Percentiles rank a stretch among this genome's conserved stretches.
phyloP scores from a whole-genome alignment of 1,140 invertebrate species.

The Matsumurasca onukii region DNA sequence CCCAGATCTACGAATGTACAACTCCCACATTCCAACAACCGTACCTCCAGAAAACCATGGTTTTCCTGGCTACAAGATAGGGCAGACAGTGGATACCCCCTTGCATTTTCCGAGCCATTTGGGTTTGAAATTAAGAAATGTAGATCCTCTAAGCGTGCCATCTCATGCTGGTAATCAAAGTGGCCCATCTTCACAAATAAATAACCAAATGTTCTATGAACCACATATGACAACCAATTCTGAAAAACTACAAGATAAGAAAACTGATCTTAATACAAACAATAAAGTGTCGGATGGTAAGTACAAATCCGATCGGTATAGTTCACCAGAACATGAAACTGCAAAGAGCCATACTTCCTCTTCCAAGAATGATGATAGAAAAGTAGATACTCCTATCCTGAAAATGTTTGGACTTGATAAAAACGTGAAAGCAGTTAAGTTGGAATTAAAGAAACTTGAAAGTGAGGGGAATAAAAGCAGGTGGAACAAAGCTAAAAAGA shows the following conservation, averaged over 20 bases:
- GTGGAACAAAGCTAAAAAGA: no score
- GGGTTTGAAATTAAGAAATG: no score
- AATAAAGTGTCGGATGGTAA: not conserved
- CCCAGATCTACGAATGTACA: not conserved
- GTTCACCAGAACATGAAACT: not conserved
- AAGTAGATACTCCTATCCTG: not conserved
- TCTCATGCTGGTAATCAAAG: not conserved
- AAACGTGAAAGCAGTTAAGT: no score
- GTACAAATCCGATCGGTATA: not conserved
- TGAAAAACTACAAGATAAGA: not conserved
- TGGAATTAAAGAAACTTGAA: no score
- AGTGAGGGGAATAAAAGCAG: no score
- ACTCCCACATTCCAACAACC: not conserved
- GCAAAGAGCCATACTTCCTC: no score
- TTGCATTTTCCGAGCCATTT: not conserved
- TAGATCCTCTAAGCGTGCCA: not conserved
- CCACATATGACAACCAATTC: not conserved
- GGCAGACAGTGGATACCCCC: not conserved
- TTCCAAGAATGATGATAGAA: not conserved
- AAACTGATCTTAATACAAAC: not conserved
- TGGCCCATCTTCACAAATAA: not conserved
- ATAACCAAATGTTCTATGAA: not conserved
- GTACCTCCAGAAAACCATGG: not conserved
- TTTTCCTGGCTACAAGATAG: not conserved
- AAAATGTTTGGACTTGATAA: not conserved